Evolutionary conservation across 1,140 invertebrate genomes (phyloP), one percentile per base, ranked within the genome.

Genomic region (Tenebrio molitor): DNA sequence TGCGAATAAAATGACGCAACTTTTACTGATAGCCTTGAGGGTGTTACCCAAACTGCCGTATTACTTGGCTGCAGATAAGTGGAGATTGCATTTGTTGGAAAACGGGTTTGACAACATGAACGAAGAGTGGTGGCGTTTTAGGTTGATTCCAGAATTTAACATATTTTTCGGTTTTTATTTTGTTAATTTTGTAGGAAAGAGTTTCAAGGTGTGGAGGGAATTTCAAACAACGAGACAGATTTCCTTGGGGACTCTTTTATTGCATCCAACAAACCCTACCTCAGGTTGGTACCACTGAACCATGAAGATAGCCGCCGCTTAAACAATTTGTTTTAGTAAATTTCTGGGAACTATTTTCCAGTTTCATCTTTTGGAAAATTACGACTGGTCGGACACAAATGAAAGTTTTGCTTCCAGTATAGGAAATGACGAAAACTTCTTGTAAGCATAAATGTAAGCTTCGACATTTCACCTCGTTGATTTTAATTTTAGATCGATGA

Each of bases 61-160:
- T 77, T 89, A 89, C 73, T 78, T 87, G n/a, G 82, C 85, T 6
- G 87, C 83, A 1, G 89, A 90, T 72, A 83, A 84, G 74, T 89
- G 88, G 89, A 84, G 89, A 77, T 77, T 89, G 14, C 82, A 88
- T 69, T 80, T 85, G 33, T 78, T 88, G n/a, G 82, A 84, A 78
- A 83, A 84, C 41, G 81, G 80, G 66, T 77, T 74, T 74, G 83
- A 78, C 74, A 83, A 79, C 77, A 69, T 76, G 1, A 74, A 41
- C 66, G 80, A 81, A 15, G 46, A 44, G 79, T 84, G 84, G 84
- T 80, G 85, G 84, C 29, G 85, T 78, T 80, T 86, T 79, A 87
- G 87, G 86, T 82, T 84, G 84, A 50, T 50, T 25, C n/a, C 21
- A 12, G 3, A 29, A 62, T 17, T 12, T 62, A 29, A 29, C n/a